phyloP scores from a whole-genome alignment of 1,140 invertebrate species.

The Rhopalosiphum maidis region DNA sequence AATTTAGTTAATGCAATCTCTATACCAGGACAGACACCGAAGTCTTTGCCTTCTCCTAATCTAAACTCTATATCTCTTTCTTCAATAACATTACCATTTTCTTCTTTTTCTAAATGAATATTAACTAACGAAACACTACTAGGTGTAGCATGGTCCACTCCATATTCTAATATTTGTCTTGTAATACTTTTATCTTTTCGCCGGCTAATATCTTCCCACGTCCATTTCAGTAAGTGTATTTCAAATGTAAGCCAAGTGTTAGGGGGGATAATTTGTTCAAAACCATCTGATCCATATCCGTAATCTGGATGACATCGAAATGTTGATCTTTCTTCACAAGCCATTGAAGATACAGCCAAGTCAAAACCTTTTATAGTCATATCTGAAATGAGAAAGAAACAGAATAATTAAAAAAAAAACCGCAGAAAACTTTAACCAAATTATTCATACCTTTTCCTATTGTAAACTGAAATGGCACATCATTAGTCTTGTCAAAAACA shows the following conservation, averaged over 20 bases:
- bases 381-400: conserved; percentile 63
- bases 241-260: conserved; percentile 91
- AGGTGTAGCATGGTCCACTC: conserved; percentile 74
- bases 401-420: background rate
- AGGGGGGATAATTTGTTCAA: conserved; percentile 88
- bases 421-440: conserved; percentile 25
- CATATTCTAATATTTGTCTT: conserved; percentile 73
- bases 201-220: conserved; percentile 85
- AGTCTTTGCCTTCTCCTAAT: conserved; percentile 77
- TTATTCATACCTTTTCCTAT: conserved; percentile 75
- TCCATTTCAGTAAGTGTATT: conserved; percentile 87
- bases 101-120: conserved; percentile 79
- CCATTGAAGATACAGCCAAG: conserved; percentile 92
- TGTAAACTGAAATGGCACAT: conserved; percentile 84
- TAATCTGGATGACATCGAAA: conserved; percentile 90
- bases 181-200: conserved; percentile 84
- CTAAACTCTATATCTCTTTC: conserved; percentile 80
- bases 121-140: conserved; percentile 81
- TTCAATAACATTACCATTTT: conserved; percentile 73
- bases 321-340: conserved; percentile 83
- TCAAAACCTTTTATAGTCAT: conserved; percentile 95
- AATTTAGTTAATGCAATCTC: conserved; percentile 87
- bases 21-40: conserved; percentile 79
- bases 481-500: conserved; percentile 91
- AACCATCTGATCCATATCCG: conserved; percentile 87